Conservation (phyloP, 1,140 invertebrate species). For the Aethina tumida region DNA sequence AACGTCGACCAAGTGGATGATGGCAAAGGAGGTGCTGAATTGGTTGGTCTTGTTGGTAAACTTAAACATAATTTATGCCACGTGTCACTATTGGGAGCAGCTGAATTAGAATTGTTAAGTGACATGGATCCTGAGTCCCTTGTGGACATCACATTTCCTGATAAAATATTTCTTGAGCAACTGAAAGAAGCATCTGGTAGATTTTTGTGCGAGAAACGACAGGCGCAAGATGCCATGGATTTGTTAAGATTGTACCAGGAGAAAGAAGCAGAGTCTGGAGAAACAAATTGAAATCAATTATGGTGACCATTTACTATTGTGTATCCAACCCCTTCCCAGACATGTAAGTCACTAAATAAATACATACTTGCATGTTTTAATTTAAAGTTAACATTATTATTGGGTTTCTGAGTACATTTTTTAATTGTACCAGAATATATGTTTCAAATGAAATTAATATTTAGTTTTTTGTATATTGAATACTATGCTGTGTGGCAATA, state of each 20-base stretch:
- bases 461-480: neutral
- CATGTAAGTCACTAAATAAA: constrained; percentile 17
- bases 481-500: neutral
- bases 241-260: constrained; percentile 45
- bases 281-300: constrained; percentile 12
- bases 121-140: constrained; percentile 79
- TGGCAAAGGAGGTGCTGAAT: constrained; percentile 40
- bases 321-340: constrained; percentile 11
- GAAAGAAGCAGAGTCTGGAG: constrained; percentile 30
- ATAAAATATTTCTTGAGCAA: constrained; percentile 67
- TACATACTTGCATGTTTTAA: neutral
- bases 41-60: constrained; percentile 56
- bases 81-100: constrained; percentile 68
- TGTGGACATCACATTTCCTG: constrained; percentile 68
- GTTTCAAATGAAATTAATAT: neutral
- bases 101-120: constrained; percentile 67
- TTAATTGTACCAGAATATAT: constrained; percentile 1
- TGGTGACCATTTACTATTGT: constrained; percentile 7
- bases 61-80: constrained; percentile 69
- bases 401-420: neutral
- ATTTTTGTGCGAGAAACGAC: constrained; percentile 67
- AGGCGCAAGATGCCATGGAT: constrained; percentile 75
- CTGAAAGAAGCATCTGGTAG: constrained; percentile 73
- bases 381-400: neutral
- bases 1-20: constrained; percentile 61